Percentiles rank a stretch among this genome's conserved stretches.
Conservation (phyloP, 1,140 invertebrate species). For the Plodia interpunctella region DNA sequence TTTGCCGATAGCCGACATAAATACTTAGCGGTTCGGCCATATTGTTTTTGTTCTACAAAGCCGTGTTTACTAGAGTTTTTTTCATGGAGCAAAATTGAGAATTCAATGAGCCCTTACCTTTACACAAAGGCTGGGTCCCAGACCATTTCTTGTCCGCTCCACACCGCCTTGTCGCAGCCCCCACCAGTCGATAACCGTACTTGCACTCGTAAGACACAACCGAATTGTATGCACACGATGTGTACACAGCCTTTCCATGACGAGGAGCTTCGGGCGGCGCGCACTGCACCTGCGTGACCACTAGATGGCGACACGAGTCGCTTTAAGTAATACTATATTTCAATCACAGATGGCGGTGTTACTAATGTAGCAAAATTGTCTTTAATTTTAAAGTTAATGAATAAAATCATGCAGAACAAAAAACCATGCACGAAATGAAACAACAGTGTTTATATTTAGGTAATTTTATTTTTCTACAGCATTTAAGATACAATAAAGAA, state of each 20-base stretch:
- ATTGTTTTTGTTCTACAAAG: too few species aligned
- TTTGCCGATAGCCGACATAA: too few species aligned
- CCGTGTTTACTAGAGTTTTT: too few species aligned
- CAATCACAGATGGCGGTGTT: constrained; percentile 39
- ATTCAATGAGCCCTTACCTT: constrained; percentile 78
- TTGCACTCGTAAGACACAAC: constrained; percentile 95
- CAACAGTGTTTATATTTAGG: constrained; percentile 15
- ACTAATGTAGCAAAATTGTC: constrained; percentile 12
- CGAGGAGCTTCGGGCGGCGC: constrained; percentile 89
- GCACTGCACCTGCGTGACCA: constrained; percentile 94
- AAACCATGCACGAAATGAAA: constrained; percentile 28
- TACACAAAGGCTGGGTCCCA: constrained; percentile 89
- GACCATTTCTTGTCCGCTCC: constrained; percentile 95
- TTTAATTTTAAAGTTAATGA: too few species aligned
- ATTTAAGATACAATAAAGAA: constrained; percentile 51
- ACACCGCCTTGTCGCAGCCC: constrained; percentile 91
- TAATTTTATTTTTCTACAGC: constrained; percentile 50
- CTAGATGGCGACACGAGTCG: constrained; percentile 75
- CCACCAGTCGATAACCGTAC: constrained; percentile 93
- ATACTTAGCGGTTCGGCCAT: too few species aligned
- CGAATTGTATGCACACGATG: constrained; percentile 95
- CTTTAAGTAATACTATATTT: constrained; percentile 45
- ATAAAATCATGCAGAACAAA: constrained; percentile 9
- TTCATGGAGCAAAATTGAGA: too few species aligned
- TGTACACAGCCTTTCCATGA: constrained; percentile 95